These are phyloP conservation scores for Chlorops oryzae DNA, from an alignment of 1,140 invertebrate species.

Conservation along the genomic window DNA sequence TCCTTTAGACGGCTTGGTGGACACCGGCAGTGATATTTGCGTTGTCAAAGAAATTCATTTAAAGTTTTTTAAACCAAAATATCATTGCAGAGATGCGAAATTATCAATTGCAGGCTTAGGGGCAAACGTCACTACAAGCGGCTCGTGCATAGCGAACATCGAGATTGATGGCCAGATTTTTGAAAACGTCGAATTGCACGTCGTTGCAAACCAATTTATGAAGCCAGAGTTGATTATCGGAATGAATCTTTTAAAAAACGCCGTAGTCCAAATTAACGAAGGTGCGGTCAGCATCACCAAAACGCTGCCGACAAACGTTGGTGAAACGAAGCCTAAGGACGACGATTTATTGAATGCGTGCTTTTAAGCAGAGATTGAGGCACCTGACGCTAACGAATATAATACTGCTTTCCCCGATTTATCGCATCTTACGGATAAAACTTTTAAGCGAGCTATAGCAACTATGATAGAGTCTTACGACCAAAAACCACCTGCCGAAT, in stretches of 20 bases:
- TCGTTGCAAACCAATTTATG: neutral
- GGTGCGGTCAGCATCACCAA: neutral
- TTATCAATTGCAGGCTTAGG: neutral
- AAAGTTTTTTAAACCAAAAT: neutral
- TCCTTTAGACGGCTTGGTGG: neutral
- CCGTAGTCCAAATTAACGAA: neutral
- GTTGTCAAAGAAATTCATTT: neutral
- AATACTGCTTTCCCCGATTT: neutral
- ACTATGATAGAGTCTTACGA: conserved; percentile 8
- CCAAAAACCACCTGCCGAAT: neutral
- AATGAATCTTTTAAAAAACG: neutral
- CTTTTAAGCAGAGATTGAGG: neutral
- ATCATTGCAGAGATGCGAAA: neutral
- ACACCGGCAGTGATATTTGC: conserved; percentile 2
- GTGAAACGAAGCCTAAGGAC: neutral
- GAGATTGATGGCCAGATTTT: neutral
- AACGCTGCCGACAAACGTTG: neutral
- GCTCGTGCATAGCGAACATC: neutral
- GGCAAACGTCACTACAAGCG: neutral
- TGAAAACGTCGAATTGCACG: neutral
- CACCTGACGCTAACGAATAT: neutral
- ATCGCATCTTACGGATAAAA: neutral
- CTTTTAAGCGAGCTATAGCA: conserved; percentile 7
- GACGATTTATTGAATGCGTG: no score
- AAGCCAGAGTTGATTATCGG: neutral